These are phyloP conservation scores for Oreochromis spilurus DNA, from an alignment of 2,113 vertebrate species.

Conservation along the genomic window DNA sequence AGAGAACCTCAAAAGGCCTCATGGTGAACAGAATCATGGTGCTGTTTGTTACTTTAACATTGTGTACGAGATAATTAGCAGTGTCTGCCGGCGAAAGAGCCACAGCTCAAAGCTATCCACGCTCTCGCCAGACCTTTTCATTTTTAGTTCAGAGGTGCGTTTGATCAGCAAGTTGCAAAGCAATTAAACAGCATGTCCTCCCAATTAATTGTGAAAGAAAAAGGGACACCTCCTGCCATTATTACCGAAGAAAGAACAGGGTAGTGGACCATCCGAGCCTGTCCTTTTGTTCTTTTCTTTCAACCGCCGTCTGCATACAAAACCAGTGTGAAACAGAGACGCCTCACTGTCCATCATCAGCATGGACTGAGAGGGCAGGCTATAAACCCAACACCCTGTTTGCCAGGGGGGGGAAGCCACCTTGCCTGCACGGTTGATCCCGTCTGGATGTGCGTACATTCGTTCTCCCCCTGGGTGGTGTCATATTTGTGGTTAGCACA, in stretches of 20 bases:
- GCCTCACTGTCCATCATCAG: conserved; percentile 30
- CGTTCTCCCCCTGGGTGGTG: conserved; percentile 37
- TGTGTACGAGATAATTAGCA: not conserved
- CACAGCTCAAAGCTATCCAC: not conserved
- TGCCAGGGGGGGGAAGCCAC: conserved; percentile 39
- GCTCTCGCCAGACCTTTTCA: not conserved
- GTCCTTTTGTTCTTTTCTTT: conserved; percentile 42
- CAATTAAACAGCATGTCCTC: not conserved
- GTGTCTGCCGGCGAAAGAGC: not conserved
- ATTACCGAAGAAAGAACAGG: not conserved
- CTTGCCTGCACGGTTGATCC: not conserved
- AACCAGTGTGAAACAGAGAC: conserved; percentile 39
- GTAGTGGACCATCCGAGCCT: not conserved
- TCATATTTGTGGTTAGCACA: conserved; percentile 35
- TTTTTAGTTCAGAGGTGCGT: conserved; percentile 15
- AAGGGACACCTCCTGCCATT: conserved; percentile 28
- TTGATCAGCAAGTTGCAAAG: conserved; percentile 25
- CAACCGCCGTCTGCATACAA: conserved; percentile 23
- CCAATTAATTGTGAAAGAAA: conserved; percentile 45
- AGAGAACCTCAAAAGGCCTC: not conserved
- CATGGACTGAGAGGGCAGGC: not conserved
- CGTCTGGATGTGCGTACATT: not conserved
- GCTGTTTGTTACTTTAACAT: not conserved
- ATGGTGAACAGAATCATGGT: not conserved
- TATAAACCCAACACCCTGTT: conserved; percentile 49